phyloP scores from a whole-genome alignment of 2,888 invertebrate genomes.

The Rotaria socialis region DNA sequence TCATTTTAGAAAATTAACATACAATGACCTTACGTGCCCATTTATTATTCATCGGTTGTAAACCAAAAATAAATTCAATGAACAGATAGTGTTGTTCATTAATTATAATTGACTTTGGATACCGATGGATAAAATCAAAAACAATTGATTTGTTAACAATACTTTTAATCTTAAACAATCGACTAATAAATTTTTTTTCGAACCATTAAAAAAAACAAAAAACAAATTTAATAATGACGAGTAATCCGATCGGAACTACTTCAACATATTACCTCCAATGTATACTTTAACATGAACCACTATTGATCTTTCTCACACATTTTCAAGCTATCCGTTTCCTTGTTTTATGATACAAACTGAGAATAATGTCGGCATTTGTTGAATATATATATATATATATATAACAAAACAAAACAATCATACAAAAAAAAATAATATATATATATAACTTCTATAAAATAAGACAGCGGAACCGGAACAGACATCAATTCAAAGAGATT shows the following conservation, averaged over 20 bases:
- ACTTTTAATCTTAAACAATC: no score
- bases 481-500: background rate
- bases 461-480: constrained; percentile 23
- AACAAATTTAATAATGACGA: background rate
- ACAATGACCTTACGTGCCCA: no score
- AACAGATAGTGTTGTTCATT: no score
- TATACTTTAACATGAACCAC: background rate
- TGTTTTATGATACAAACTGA: background rate
- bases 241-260: constrained; percentile 25
- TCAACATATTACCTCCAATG: background rate
- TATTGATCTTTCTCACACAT: constrained; percentile 26
- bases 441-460: background rate
- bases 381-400: background rate
- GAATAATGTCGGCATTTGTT: constrained; percentile 16
- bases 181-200: no score
- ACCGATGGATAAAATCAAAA: no score
- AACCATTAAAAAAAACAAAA: background rate
- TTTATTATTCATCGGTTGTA: no score
- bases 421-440: background rate
- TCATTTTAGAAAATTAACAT: no score
- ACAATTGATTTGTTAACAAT: no score
- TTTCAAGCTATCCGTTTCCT: background rate
- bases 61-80: no score
- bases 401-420: background rate
- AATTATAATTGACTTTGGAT: no score